These are phyloP conservation scores for Coilia nasus DNA, from an alignment of 2,797 vertebrate species.

Conservation along the genomic window DNA sequence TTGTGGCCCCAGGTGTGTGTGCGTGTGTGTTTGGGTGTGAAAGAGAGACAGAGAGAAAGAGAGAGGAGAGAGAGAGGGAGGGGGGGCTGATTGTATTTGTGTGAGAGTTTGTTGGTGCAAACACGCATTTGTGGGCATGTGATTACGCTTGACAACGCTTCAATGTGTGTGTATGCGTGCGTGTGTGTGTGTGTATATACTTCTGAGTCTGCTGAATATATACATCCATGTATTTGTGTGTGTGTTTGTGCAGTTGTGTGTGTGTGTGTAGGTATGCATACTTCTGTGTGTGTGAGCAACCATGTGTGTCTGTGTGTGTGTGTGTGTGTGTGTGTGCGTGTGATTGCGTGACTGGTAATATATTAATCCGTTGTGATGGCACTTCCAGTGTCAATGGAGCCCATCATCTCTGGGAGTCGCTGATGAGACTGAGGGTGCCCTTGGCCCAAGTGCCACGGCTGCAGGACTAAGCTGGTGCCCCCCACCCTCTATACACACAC, in stretches of 20 bases:
- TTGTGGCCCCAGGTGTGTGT: constrained; percentile 23
- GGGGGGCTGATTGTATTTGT: neutral
- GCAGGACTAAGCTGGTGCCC: neutral
- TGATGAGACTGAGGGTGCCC: neutral
- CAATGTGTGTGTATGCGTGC: neutral
- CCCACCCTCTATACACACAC: no score
- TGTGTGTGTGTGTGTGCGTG: constrained; percentile 30
- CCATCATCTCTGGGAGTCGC: neutral
- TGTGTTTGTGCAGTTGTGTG: neutral
- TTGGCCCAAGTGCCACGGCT: neutral
- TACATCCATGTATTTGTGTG: constrained; percentile 23
- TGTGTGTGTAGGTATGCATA: neutral
- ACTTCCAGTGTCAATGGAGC: constrained; percentile 25
- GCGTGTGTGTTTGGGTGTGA: constrained; percentile 33
- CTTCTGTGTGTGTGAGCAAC: neutral
- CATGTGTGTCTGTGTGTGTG: constrained; percentile 29
- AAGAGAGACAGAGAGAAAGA: neutral
- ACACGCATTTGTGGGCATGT: neutral
- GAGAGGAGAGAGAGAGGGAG: no score
- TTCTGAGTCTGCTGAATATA: neutral
- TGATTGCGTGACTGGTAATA: constrained; percentile 7
- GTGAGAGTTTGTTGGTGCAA: neutral
- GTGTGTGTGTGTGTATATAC: constrained; percentile 23
- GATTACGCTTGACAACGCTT: neutral
- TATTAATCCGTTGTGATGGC: constrained; percentile 37